Conservation (phyloP, 2,113 vertebrate species). For the Penelope pileata region DNA sequence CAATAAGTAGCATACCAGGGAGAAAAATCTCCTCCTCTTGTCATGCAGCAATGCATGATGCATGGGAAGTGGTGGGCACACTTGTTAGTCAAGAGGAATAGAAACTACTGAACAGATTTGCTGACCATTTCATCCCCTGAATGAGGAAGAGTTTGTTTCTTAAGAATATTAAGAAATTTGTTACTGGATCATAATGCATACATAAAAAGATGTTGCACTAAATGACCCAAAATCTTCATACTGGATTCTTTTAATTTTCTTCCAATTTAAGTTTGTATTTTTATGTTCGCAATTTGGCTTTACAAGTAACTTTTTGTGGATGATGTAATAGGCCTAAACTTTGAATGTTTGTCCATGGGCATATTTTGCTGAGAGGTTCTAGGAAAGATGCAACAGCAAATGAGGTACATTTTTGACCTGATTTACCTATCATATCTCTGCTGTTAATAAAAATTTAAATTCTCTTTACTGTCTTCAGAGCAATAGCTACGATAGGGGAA, state of each 20-base stretch:
- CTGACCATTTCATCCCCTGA: background rate
- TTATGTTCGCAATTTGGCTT: background rate
- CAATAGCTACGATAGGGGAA: background rate
- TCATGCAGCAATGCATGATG: background rate
- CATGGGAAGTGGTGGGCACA: background rate
- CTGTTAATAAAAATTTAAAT: background rate
- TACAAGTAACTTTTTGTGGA: background rate
- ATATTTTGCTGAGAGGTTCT: background rate
- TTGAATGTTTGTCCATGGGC: background rate
- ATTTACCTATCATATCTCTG: background rate
- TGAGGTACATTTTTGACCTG: background rate
- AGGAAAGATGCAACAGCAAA: background rate
- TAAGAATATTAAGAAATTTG: background rate
- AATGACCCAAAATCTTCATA: background rate
- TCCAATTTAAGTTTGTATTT: background rate
- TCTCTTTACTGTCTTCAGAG: background rate
- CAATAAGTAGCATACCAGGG: background rate
- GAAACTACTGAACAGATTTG: background rate
- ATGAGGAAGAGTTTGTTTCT: background rate
- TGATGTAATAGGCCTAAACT: background rate
- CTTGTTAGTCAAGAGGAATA: background rate
- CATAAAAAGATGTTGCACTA: background rate
- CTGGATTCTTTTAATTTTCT: background rate
- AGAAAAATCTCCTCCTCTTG: background rate
- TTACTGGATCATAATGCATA: background rate